Base-by-base conservation (phyloP, 2,797 vertebrate species). In the Fistularia tabacaria region DNA sequence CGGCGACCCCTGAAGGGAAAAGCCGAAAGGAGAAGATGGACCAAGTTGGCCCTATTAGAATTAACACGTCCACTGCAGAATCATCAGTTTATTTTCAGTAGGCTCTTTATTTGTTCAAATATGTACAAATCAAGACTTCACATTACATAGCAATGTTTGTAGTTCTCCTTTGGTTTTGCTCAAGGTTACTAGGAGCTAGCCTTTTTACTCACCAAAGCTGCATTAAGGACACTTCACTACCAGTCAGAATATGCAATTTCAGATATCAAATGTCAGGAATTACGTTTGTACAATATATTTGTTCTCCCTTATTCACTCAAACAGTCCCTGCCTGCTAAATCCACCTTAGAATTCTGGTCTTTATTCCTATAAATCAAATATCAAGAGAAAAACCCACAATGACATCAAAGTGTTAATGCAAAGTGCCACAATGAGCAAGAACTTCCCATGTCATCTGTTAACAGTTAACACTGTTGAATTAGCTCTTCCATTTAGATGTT, bases 81-180 rank as follows among this genome's bases (percentile, higher is more conserved):
- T 46, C 25, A 64, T 10, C 14, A 64, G 3, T 10, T 51, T 10
- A 25, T n/a, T 73, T 66, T 14, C 3, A 56, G 76, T 51, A 9
- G 13, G 10, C 1, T 67, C 38, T 85, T 84, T 80, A 79, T 82
- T 84, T 77, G 46, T 73, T 63, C 36, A 67, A 67, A 80, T 87
- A 86, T 88, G 45, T 87, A 88, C 84, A 90, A 80, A 84, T 88
- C 46, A 82, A 73, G 58, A 68, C 59, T 7, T 68, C 76, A 86
- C 88, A 88, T 90, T 86, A 88, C 87, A 90, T 87, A 88, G 87
- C 87, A 90, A 90, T 86, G 81, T 79, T 84, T 60, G 57, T 64
- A 79, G 57, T 66, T 64, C 62, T 83, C 63, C 73, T 87, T 82
- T 85, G 84, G 79, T 75, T 89, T 62, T 80, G 81, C 86, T 86